These are phyloP conservation scores for Pogoniulus pusillus DNA, from an alignment of 2,797 vertebrate genomes.

Conservation along the genomic window DNA sequence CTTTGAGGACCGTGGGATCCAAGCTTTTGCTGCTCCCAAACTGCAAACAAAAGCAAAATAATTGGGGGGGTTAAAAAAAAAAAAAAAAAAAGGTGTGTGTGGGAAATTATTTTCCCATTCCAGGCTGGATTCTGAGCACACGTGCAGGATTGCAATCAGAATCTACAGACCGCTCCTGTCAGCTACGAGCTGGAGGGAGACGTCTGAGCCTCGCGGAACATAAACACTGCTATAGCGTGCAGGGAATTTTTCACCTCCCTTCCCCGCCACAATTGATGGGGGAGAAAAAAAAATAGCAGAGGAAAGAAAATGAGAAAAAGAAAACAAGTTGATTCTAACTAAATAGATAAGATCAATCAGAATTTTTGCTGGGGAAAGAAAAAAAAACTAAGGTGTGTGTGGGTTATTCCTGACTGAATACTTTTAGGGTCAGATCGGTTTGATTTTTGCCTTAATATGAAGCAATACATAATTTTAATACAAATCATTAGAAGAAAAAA, in stretches of 20 bases:
- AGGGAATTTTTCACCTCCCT: conserved; percentile 29
- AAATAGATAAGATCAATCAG: not conserved
- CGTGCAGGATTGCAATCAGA: conserved; percentile 76
- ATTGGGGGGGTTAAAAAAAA: not conserved
- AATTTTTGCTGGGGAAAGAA: conserved; percentile 15
- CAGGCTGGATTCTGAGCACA: conserved; percentile 80
- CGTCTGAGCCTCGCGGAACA: conserved; percentile 75
- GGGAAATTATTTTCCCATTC: conserved; percentile 70
- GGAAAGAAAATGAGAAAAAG: not conserved
- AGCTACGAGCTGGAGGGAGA: conserved; percentile 80
- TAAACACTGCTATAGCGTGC: conserved; percentile 70
- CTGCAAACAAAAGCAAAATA: conserved; percentile 64
- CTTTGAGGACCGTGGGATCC: conserved; percentile 55
- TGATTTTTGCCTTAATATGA: not conserved
- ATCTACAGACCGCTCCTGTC: conserved; percentile 76
- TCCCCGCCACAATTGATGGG: not conserved
- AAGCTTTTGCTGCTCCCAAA: conserved; percentile 67
- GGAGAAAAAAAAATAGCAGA: conserved; percentile 30
- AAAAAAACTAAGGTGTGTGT: not conserved
- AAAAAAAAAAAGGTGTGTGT: no score
- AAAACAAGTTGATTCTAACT: not conserved
- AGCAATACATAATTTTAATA: conserved; percentile 35
- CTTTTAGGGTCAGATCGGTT: not conserved
- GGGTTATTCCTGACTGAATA: conserved; percentile 16
- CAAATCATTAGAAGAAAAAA: conserved; percentile 1